Evolutionary conservation across 2,888 invertebrate genomes (phyloP).

Genomic region (Uloborus plumipes): DNA sequence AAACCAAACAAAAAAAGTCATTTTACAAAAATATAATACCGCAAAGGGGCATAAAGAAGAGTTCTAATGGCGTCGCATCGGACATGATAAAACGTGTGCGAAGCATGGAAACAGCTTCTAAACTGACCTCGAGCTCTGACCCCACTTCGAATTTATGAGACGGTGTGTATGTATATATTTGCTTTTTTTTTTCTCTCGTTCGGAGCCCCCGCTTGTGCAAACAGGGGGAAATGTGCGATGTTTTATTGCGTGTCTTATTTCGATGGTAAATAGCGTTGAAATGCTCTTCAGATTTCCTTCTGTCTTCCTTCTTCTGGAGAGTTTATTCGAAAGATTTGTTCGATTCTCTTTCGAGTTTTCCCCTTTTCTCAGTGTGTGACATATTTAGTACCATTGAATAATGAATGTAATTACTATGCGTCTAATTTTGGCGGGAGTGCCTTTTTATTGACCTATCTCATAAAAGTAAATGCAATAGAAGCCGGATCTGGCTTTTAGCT

Average conservation of each 20-base stretch:
- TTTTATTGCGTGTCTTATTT: neutral
- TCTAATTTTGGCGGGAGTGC: too few species aligned
- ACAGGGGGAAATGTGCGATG: neutral
- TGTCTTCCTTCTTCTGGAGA: neutral
- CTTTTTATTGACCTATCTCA: too few species aligned
- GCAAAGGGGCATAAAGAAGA: conserved; percentile 24
- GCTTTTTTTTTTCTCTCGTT: neutral
- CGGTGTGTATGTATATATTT: conserved; percentile 1
- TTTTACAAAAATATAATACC: conserved; percentile 37
- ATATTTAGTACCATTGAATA: too few species aligned
- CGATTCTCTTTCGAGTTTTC: too few species aligned
- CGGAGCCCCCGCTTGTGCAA: neutral
- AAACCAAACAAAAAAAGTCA: conserved; percentile 3
- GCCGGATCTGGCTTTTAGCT: too few species aligned
- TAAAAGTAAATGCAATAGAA: too few species aligned
- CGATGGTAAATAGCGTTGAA: neutral
- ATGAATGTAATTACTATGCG: too few species aligned
- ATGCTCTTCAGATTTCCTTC: neutral
- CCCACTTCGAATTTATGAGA: conserved; percentile 25
- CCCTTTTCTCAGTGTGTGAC: neutral
- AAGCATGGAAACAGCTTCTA: conserved; percentile 32
- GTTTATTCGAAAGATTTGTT: neutral
- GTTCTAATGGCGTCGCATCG: conserved; percentile 25
- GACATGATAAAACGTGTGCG: conserved; percentile 30
- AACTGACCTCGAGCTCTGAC: conserved; percentile 19